Conservation (phyloP, 2,797 vertebrate species). For the Pachyuromys duprasi region DNA sequence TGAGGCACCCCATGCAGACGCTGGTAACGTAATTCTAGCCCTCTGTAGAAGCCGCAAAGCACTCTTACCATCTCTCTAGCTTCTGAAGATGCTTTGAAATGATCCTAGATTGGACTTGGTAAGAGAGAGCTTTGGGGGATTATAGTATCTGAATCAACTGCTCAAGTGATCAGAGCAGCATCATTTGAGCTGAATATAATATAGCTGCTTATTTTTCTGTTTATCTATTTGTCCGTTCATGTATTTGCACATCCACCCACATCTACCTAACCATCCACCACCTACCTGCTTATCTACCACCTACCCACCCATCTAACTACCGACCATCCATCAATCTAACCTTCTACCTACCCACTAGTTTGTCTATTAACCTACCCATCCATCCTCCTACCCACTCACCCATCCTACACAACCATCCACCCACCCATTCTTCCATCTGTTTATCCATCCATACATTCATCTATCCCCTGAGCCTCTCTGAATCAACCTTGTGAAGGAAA, state of each 20-base stretch:
- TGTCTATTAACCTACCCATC: neutral
- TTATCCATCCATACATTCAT: neutral
- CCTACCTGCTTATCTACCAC: neutral
- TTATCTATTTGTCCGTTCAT: neutral
- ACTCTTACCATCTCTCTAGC: neutral
- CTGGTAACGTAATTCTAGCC: neutral
- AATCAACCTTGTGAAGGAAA: neutral
- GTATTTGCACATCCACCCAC: neutral
- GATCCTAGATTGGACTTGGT: neutral
- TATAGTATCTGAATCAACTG: neutral
- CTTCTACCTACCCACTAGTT: neutral
- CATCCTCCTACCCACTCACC: neutral
- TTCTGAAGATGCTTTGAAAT: slow-evolving; percentile 44
- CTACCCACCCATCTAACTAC: neutral
- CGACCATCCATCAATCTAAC: neutral
- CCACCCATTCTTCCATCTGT: neutral
- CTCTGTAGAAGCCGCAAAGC: neutral
- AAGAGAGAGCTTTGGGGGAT: neutral
- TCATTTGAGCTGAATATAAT: neutral
- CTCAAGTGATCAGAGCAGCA: neutral
- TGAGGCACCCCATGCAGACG: neutral
- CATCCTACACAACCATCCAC: neutral
- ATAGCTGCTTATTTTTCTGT: neutral
- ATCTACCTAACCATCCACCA: neutral
- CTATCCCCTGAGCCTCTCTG: neutral